These are phyloP conservation scores for Trimorus sp. DNA, from an alignment of 2,888 invertebrate genomes.

Conservation along the genomic window DNA sequence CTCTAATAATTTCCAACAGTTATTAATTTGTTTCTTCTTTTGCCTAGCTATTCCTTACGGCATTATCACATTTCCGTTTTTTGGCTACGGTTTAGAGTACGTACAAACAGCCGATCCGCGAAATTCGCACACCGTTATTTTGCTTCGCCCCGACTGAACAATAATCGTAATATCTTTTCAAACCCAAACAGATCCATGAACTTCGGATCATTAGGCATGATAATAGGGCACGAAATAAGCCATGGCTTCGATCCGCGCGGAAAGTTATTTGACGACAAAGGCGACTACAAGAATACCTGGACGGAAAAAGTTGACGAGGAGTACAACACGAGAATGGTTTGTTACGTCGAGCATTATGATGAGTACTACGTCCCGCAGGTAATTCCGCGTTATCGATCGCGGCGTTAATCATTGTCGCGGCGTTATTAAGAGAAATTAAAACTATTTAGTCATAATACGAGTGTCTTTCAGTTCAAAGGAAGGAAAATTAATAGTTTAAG, in stretches of 20 bases:
- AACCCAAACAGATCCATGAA: slow-evolving; percentile 29
- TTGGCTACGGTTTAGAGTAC: slow-evolving; percentile 21
- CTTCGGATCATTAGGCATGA: slow-evolving; percentile 45
- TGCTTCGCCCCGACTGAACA: too few relatives aligned
- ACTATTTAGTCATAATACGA: too few relatives aligned
- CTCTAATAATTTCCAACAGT: background rate
- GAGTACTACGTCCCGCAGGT: slow-evolving; percentile 86
- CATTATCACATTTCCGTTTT: slow-evolving; percentile 31
- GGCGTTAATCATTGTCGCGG: background rate
- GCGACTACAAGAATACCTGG: slow-evolving; percentile 39
- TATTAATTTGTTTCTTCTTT: background rate
- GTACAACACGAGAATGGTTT: slow-evolving; percentile 84
- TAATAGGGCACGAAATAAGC: slow-evolving; percentile 58
- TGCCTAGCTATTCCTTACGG: slow-evolving; percentile 41
- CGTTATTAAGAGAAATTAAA: background rate
- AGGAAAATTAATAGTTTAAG: too few relatives aligned
- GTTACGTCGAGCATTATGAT: slow-evolving; percentile 94
- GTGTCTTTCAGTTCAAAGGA: too few relatives aligned
- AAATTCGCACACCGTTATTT: too few relatives aligned
- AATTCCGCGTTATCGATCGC: background rate
- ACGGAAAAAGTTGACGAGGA: background rate
- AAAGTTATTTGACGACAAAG: slow-evolving; percentile 32
- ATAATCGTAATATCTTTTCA: background rate
- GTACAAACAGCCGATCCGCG: slow-evolving; percentile 2
- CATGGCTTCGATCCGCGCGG: slow-evolving; percentile 53